Conservation (phyloP, 1,140 invertebrate genomes). For the Myzus persicae region DNA sequence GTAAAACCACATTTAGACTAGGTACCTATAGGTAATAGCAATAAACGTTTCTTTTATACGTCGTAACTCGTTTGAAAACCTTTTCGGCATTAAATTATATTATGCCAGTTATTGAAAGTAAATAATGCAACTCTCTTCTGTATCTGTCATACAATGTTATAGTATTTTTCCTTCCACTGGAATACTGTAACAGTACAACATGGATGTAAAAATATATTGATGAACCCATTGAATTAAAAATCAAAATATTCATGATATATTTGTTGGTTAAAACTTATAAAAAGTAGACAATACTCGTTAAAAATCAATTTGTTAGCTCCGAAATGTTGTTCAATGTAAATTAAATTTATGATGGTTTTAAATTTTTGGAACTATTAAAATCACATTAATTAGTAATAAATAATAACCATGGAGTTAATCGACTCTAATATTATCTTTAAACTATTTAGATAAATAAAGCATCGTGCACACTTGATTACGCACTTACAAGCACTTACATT, state of each 20-base stretch:
- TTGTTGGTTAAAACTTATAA: neutral
- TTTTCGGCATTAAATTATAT: no score
- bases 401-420: neutral
- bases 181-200: neutral
- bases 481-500: neutral
- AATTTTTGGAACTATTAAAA: neutral
- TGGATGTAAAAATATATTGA: neutral
- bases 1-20: no score
- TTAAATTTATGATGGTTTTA: neutral
- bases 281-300: neutral
- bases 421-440: neutral
- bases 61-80: no score
- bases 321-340: neutral
- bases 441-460: neutral
- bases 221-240: neutral
- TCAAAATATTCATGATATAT: neutral
- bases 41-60: no score
- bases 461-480: neutral
- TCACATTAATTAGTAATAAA: neutral
- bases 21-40: no score
- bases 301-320: neutral
- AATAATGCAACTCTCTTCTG: neutral
- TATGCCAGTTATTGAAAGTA: no score
- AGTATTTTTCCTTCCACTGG: neutral
- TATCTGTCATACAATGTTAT: neutral